Conservation (phyloP, 1,140 invertebrate genomes). For the Sinonovacula constricta region DNA sequence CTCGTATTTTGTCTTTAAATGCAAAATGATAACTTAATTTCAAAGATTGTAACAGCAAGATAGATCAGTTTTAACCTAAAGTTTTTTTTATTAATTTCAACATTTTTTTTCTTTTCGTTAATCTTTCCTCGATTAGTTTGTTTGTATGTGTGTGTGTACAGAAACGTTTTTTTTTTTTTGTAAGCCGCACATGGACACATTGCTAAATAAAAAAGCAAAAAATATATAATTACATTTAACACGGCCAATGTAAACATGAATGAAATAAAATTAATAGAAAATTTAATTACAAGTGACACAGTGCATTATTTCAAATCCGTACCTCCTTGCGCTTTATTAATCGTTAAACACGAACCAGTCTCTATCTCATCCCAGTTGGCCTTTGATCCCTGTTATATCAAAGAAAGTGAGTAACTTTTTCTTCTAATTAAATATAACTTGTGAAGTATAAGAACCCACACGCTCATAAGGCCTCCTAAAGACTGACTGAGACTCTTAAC, state of each 20-base stretch:
- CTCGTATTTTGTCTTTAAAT: too few species aligned
- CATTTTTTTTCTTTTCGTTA: too few species aligned
- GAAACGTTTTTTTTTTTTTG: too few species aligned
- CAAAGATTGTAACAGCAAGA: too few species aligned
- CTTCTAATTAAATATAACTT: background rate
- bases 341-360: background rate
- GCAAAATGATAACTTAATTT: too few species aligned
- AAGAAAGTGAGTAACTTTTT: conserved; percentile 1
- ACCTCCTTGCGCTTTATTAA: too few species aligned
- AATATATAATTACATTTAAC: background rate
- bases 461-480: background rate
- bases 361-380: background rate
- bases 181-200: too few species aligned
- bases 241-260: background rate
- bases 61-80: too few species aligned
- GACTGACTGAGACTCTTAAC: background rate
- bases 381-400: background rate
- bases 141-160: too few species aligned
- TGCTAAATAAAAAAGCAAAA: background rate
- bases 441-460: background rate
- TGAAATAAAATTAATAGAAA: background rate
- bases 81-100: too few species aligned
- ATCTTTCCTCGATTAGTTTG: too few species aligned
- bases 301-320: background rate
- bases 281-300: background rate